Base-by-base conservation (phyloP, 1,140 invertebrate species). In the Bombus picipes region DNA sequence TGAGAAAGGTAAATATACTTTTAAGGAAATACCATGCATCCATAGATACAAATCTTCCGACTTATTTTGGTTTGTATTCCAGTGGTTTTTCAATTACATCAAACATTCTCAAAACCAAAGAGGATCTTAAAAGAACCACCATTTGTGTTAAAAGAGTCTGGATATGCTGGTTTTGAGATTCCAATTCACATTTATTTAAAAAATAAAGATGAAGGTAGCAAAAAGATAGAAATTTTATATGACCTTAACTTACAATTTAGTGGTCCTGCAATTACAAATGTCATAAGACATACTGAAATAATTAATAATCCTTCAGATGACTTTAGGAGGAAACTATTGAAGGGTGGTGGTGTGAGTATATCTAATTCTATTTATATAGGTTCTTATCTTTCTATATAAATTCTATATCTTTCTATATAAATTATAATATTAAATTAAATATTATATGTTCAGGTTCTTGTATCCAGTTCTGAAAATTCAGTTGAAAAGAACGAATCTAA, bases 141-240 rank as follows among this genome's bases (percentile, higher is more conserved):
- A n/a, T 99, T 98, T 95, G 95, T 96, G 73, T 96, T 99, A 32
- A 97, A 97, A 90, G 98, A 99, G 94, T 98, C 98, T 13, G 99
- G 99, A 4, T 99, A 99, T 96, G 99, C 98, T 81, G 98, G 98
- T 32, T 99, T 99, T 93, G 96, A 96, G 66, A 95, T 99, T 73
- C 97, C 97, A 4, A 98, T 99, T 91, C 98, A 99, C 90, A 97
- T 99, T 79, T 97, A 98, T 93, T 97, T 99, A 89, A 98, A 97
- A 88, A 99, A 98, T 93, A 98, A 98, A 93, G 98, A 98, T 94
- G 98, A 99, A 92, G 77, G 77, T 62, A 98, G 98, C 34, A 98
- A 98, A 92, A 98, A 97, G 92, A 97, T 99, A 59, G 95, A 96
- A 71, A 98, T 98, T 93, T 95, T 96, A 66, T 99, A 99, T 95